These are phyloP conservation scores for Eupeodes luniger DNA, from an alignment of 2,888 invertebrate genomes.

Conservation along the genomic window DNA sequence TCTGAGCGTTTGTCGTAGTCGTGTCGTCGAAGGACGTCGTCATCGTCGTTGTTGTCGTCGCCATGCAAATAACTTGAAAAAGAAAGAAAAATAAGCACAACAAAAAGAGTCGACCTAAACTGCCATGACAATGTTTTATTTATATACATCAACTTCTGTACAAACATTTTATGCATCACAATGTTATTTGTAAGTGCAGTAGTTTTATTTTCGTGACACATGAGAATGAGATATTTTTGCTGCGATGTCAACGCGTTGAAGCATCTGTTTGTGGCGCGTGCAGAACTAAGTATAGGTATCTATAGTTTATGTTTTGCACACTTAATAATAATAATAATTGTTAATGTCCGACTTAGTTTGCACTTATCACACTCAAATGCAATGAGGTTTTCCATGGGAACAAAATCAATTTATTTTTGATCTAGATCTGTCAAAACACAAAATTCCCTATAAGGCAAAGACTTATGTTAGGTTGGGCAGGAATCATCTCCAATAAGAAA, in stretches of 20 bases:
- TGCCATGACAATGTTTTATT: conserved; percentile 71
- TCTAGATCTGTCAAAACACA: no score
- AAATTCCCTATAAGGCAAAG: no score
- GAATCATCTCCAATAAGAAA: no score
- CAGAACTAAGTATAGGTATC: background rate
- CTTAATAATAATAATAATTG: background rate
- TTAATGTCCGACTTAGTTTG: background rate
- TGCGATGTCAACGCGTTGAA: conserved; percentile 25
- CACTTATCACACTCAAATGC: background rate
- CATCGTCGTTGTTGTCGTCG: background rate
- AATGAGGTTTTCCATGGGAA: no score
- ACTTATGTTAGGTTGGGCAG: no score
- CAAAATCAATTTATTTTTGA: no score
- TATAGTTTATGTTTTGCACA: background rate
- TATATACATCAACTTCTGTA: conserved; percentile 52
- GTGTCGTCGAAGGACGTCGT: conserved; percentile 56
- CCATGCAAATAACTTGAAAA: conserved; percentile 7
- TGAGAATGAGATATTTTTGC: conserved; percentile 20
- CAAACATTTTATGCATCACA: conserved; percentile 23
- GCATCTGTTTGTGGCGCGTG: conserved; percentile 21
- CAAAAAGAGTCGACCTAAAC: conserved; percentile 40
- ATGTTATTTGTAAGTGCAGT: conserved; percentile 31
- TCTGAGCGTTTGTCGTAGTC: conserved; percentile 4
- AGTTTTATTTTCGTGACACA: conserved; percentile 40
- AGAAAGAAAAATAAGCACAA: background rate